Percentiles rank a stretch among this genome's conserved stretches.
These are phyloP conservation scores for Steinernema scapterisci DNA, from an alignment of 2,888 invertebrate species.

Conservation along the genomic window DNA sequence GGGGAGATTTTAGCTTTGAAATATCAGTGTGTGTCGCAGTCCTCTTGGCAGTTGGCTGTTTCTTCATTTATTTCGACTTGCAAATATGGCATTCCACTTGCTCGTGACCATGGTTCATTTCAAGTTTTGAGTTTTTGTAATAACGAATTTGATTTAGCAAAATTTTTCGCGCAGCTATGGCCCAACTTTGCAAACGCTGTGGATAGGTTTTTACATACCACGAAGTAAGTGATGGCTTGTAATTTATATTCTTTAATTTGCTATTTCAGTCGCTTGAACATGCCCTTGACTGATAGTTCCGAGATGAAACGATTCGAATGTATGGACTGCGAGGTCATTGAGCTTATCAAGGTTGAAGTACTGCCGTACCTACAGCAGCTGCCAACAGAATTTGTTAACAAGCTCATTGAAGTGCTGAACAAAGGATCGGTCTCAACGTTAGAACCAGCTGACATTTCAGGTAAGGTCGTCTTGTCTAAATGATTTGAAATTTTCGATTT, in stretches of 20 bases:
- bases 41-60: constrained; percentile 83
- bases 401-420: constrained; percentile 82
- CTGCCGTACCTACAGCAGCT: constrained; percentile 80
- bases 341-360: constrained; percentile 80
- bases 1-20: constrained; percentile 77
- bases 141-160: neutral
- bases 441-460: constrained; percentile 62
- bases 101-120: constrained; percentile 75
- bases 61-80: constrained; percentile 79
- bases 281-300: constrained; percentile 56
- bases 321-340: constrained; percentile 74
- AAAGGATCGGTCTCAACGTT: constrained; percentile 78
- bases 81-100: constrained; percentile 84
- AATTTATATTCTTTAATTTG: constrained; percentile 76
- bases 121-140: too few relatives aligned
- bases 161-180: constrained; percentile 73
- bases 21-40: constrained; percentile 80
- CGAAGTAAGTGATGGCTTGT: constrained; percentile 76
- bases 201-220: constrained; percentile 88
- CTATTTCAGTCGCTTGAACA: constrained; percentile 49
- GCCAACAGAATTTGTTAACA: constrained; percentile 81
- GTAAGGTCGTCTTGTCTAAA: constrained; percentile 38
- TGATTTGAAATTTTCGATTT: neutral
- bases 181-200: constrained; percentile 81
- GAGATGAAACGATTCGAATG: constrained; percentile 64